Percentiles rank a stretch among this genome's conserved stretches.
Conservation (phyloP, 2,113 vertebrate species). For the Bufo bufo region DNA sequence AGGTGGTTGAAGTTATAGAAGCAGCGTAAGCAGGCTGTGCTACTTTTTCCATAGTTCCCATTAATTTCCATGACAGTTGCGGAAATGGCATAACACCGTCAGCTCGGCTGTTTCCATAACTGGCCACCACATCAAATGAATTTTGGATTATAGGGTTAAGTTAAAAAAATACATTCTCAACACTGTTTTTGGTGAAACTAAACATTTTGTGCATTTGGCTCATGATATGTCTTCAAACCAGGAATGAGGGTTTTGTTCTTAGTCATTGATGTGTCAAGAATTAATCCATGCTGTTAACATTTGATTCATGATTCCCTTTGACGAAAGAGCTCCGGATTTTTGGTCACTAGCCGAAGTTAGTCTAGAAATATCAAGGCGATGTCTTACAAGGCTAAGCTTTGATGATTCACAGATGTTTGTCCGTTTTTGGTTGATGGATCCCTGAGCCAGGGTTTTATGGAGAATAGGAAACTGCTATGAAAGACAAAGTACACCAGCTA, state of each 20-base stretch:
- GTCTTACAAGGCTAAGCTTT: background rate
- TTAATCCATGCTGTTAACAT: background rate
- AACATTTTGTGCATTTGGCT: background rate
- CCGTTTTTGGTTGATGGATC: background rate
- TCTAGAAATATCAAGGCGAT: background rate
- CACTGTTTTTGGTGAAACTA: background rate
- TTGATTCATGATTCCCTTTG: slow-evolving; percentile 10
- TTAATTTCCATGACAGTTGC: no score
- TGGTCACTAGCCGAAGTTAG: background rate
- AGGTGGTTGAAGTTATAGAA: no score
- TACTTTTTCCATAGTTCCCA: no score
- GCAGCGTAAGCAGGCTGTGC: no score
- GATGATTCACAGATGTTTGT: background rate
- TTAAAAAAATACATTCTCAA: background rate
- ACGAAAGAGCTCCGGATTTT: slow-evolving; percentile 3
- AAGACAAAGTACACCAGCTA: background rate
- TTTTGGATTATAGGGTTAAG: background rate
- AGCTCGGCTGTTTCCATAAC: no score
- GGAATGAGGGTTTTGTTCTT: background rate
- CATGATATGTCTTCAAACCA: background rate
- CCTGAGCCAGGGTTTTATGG: background rate
- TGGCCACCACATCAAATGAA: no score
- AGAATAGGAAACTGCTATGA: background rate
- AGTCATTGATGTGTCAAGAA: slow-evolving; percentile 13
- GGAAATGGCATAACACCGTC: no score